phyloP scores from a whole-genome alignment of 2,113 vertebrate species.

The Nestor notabilis region DNA sequence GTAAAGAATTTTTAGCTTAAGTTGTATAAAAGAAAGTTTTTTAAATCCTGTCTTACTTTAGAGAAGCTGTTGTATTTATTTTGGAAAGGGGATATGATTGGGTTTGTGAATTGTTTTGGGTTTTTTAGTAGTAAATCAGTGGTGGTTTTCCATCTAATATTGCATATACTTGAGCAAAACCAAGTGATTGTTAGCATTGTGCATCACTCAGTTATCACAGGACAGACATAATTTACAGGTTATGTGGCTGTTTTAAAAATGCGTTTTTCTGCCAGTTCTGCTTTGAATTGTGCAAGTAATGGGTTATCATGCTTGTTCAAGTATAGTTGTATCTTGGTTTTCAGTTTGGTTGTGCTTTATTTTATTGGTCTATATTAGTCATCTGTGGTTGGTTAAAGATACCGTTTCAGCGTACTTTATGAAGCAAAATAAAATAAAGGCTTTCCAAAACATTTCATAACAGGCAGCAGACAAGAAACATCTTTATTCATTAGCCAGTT shows the following conservation, averaged over 20 bases:
- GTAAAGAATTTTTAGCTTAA: not conserved
- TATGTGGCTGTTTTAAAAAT: not conserved
- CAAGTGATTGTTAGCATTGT: not conserved
- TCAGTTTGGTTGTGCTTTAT: not conserved
- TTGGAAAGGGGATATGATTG: not conserved
- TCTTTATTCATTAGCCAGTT: not conserved
- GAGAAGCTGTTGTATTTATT: not conserved
- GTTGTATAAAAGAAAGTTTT: not conserved
- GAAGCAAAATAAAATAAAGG: not conserved
- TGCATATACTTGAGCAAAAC: not conserved
- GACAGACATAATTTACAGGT: not conserved
- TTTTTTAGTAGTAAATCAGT: not conserved
- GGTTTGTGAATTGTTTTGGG: not conserved
- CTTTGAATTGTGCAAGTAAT: not conserved
- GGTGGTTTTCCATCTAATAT: not conserved
- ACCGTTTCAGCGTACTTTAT: not conserved
- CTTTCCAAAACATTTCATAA: not conserved
- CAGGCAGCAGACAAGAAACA: not conserved
- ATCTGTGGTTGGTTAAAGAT: not conserved
- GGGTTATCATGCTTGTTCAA: not conserved
- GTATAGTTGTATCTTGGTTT: not conserved
- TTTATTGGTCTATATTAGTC: not conserved
- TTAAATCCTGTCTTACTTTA: not conserved
- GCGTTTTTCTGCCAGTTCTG: not conserved
- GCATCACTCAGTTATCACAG: not conserved